Evolutionary conservation across 2,888 invertebrate species (phyloP).

Genomic region (Ceriagrion tenellum): DNA sequence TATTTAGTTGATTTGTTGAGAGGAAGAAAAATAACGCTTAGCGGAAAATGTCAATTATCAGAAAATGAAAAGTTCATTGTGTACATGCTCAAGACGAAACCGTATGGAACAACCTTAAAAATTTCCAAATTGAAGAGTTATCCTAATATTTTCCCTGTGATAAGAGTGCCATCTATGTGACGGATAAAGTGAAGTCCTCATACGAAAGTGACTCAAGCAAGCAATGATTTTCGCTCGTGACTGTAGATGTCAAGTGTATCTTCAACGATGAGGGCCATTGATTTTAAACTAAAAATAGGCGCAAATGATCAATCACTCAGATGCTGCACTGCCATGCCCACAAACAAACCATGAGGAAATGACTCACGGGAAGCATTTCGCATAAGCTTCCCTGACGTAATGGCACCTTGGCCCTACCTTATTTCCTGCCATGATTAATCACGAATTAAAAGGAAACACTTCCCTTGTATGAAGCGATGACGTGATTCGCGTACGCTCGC

Average conservation of each 20-base stretch:
- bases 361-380: conserved; percentile 23
- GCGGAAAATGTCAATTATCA: too few species aligned
- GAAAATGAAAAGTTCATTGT: too few species aligned
- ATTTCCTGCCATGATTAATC: conserved; percentile 35
- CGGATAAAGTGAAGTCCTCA: not conserved
- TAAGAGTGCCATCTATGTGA: not conserved
- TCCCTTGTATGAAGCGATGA: conserved; percentile 7
- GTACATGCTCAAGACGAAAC: too few species aligned
- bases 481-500: not conserved
- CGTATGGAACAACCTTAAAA: too few species aligned
- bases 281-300: not conserved
- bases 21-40: too few species aligned
- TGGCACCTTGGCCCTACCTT: conserved; percentile 6
- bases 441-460: conserved; percentile 8
- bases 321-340: not conserved
- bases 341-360: conserved; percentile 15
- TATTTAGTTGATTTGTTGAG: too few species aligned
- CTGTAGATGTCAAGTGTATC: not conserved
- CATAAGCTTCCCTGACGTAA: conserved; percentile 13
- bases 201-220: not conserved
- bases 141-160: not conserved
- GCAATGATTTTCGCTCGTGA: not conserved
- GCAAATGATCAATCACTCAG: not conserved
- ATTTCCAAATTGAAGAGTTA: not conserved
- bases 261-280: not conserved